Evolutionary conservation across 1,140 invertebrate species (phyloP).

Genomic region (Druon quercuslanigerum): DNA sequence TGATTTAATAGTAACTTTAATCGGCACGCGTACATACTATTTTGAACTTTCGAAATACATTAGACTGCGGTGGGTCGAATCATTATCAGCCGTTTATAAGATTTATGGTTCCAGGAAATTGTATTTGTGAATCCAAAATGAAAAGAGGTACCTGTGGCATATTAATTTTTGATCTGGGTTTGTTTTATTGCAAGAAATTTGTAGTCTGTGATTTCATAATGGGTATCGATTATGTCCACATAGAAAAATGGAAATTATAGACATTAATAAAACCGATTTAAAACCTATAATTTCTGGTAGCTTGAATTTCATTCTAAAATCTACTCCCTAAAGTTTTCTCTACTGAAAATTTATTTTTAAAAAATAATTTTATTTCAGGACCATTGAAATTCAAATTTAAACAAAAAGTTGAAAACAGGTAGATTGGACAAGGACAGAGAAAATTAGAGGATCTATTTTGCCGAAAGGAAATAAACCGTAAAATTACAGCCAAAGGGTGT

Average conservation of each 20-base stretch:
- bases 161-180: not conserved
- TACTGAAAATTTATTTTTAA: not conserved
- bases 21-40: too few species aligned
- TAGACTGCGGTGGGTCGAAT: slow-evolving; percentile 27
- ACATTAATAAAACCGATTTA: slow-evolving; percentile 2
- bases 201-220: slow-evolving; percentile 13
- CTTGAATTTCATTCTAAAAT: slow-evolving; percentile 3
- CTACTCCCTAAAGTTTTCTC: not conserved
- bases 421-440: not conserved
- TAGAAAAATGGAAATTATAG: slow-evolving; percentile 20
- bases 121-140: slow-evolving; percentile 2
- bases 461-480: slow-evolving; percentile 28
- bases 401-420: not conserved
- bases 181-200: slow-evolving; percentile 12
- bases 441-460: slow-evolving; percentile 9
- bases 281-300: slow-evolving; percentile 28
- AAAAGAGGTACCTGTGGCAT: slow-evolving; percentile 7
- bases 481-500: slow-evolving; percentile 4
- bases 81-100: slow-evolving; percentile 2
- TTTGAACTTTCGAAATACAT: slow-evolving; percentile 21
- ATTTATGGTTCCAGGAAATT: slow-evolving; percentile 21
- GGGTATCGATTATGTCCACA: not conserved
- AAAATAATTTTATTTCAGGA: too few species aligned
- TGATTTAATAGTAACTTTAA: too few species aligned
- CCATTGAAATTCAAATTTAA: too few species aligned